Conservation (phyloP, 2,888 invertebrate species). For the Orthosia gracilis region DNA sequence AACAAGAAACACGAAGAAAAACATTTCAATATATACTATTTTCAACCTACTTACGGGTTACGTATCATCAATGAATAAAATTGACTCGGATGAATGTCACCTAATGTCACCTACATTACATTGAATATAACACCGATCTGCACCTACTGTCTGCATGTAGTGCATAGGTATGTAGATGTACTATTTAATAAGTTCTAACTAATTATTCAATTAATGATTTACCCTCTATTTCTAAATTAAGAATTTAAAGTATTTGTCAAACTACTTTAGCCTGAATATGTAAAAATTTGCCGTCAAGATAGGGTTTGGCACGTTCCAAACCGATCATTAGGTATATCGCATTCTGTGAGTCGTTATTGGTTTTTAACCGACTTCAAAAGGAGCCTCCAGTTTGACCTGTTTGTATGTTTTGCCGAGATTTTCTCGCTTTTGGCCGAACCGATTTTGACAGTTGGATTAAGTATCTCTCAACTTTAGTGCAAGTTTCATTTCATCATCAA, state of each 20-base stretch:
- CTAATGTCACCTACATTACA: slow-evolving; percentile 50
- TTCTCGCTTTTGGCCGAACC: too few species aligned
- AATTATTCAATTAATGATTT: background rate
- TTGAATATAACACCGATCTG: slow-evolving; percentile 30
- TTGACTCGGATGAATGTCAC: slow-evolving; percentile 53
- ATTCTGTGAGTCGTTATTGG: background rate
- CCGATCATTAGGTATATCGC: too few species aligned
- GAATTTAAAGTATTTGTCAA: too few species aligned
- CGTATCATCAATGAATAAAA: slow-evolving; percentile 60
- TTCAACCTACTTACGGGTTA: slow-evolving; percentile 31
- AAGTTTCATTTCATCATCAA: too few species aligned
- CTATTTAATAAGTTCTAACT: background rate
- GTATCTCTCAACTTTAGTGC: too few species aligned
- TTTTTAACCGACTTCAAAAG: background rate
- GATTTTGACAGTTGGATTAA: too few species aligned
- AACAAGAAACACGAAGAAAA: slow-evolving; percentile 17
- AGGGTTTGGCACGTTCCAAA: too few species aligned
- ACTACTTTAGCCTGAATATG: too few species aligned
- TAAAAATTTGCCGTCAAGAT: too few species aligned
- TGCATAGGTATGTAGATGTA: slow-evolving; percentile 4
- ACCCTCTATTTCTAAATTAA: too few species aligned
- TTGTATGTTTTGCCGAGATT: too few species aligned
- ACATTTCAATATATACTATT: slow-evolving; percentile 25
- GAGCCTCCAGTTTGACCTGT: too few species aligned
- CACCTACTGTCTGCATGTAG: background rate